Percentiles rank a stretch among this genome's conserved stretches.
Conservation (phyloP, 2,888 invertebrate genomes). For the Drosophila pegasa region DNA sequence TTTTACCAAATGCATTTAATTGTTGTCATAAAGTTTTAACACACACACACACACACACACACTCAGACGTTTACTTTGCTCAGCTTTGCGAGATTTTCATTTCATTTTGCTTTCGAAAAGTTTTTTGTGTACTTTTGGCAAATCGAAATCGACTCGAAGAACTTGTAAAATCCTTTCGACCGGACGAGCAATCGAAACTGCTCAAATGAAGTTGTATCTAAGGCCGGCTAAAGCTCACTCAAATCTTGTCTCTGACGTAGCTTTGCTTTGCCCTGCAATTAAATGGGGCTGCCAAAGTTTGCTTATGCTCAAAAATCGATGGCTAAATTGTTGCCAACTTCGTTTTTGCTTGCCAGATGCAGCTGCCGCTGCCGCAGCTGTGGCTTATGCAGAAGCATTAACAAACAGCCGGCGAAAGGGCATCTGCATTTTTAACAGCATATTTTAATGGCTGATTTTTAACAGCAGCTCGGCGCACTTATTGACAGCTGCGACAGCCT, state of each 20-base stretch:
- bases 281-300: slow-evolving; percentile 32
- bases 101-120: slow-evolving; percentile 73
- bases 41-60: slow-evolving; percentile 15
- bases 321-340: slow-evolving; percentile 58
- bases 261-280: slow-evolving; percentile 16
- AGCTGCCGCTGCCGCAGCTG: slow-evolving; percentile 26
- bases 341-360: slow-evolving; percentile 64
- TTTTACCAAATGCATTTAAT: slow-evolving; percentile 67
- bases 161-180: slow-evolving; percentile 61
- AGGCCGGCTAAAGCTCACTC: background rate
- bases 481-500: slow-evolving; percentile 78
- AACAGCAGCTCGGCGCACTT: slow-evolving; percentile 76
- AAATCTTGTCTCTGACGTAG: background rate
- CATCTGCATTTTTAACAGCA: slow-evolving; percentile 78
- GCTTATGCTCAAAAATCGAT: slow-evolving; percentile 36
- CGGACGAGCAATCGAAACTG: slow-evolving; percentile 52
- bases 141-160: slow-evolving; percentile 71
- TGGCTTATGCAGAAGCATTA: slow-evolving; percentile 75
- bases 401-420: slow-evolving; percentile 56
- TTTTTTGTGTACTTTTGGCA: slow-evolving; percentile 72
- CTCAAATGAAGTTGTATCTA: slow-evolving; percentile 45
- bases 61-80: slow-evolving; percentile 42
- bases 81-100: slow-evolving; percentile 65
- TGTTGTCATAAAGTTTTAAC: slow-evolving; percentile 61
- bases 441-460: slow-evolving; percentile 80